phyloP scores from a whole-genome alignment of 2,113 vertebrate species.

The Melanostigma gelatinosum region DNA sequence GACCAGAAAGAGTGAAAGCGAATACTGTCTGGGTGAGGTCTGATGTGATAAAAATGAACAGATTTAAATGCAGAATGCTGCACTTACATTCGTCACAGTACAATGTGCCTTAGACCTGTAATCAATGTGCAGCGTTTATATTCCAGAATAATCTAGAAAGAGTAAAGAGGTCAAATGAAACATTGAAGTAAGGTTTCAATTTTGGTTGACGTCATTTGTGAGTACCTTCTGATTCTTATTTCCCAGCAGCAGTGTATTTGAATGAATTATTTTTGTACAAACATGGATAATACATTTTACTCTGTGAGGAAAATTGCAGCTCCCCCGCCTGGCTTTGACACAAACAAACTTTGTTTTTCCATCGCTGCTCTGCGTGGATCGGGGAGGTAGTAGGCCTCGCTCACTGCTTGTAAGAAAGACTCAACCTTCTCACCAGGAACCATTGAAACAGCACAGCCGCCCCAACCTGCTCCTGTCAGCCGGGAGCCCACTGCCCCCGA shows the following conservation, averaged over 20 bases:
- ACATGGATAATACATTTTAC: conserved; percentile 48
- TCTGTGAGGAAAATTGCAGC: conserved; percentile 89
- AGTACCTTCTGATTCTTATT: not conserved
- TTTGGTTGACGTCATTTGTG: not conserved
- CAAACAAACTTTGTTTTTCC: conserved; percentile 89
- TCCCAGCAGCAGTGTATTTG: not conserved
- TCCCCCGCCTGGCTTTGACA: conserved; percentile 92
- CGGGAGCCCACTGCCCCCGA: conserved; percentile 93
- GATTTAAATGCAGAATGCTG: conserved; percentile 9
- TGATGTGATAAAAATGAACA: not conserved
- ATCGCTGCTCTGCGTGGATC: conserved; percentile 71
- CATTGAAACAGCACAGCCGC: conserved; percentile 96
- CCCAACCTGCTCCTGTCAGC: conserved; percentile 98
- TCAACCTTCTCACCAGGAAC: conserved; percentile 88
- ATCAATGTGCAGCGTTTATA: not conserved
- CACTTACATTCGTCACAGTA: conserved; percentile 10
- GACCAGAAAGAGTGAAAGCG: not conserved
- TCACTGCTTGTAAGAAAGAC: conserved; percentile 87
- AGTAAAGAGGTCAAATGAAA: not conserved
- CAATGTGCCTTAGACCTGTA: conserved; percentile 26
- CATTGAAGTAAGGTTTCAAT: not conserved
- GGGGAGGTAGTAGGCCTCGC: conserved; percentile 86
- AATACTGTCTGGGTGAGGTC: not conserved
- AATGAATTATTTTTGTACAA: conserved; percentile 7
- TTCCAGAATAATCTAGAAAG: conserved; percentile 14